Base-by-base conservation (phyloP, 2,888 invertebrate species). In the Lottia scabra region DNA sequence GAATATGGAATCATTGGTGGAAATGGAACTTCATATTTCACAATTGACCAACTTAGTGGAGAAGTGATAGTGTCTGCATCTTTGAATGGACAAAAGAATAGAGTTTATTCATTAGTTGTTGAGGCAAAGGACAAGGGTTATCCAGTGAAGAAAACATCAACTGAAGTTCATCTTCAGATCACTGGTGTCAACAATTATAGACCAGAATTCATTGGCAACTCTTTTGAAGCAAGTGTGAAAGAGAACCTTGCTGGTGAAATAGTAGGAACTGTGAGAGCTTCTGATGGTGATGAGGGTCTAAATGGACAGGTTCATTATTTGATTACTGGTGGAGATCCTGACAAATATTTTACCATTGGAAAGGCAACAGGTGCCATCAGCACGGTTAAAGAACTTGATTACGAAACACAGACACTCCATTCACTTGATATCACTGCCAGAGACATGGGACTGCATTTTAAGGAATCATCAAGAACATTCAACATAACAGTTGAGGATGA, bases 181-280 rank as follows among this genome's bases (percentile, higher is more conserved):
- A 96, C 97, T 0, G 96, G 95, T 2, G 95, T 95, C 87, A 98
- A 98, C 89, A 91, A 92, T 62, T 92, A 93, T 85, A 92, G 93
- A 0, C 98, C 98, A 0, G 93, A 93, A 68, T 97, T 98, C 86
- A 94, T 94, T 6, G 72, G 94, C 0, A 77, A 82, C 4, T 94
- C 94, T 82, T 96, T 96, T 88, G 95, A 96, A 91, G 96, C 96
- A 0, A 94, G 95, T 75, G 95, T 98, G 0, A 95, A 95, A 0
- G 97, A 98, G 91, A 96, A 96, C 89, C 96, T 96, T 86, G 94
- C 95, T 0, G 95, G 96, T 1, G 94, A 95, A 0, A 93, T 94
- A 0, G 95, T 98, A 78, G 90, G 80, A 4, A 95, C 94, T 0
- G 94, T 98, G 0, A 93, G 92, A 77, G 97, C 97, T 4, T 93